A percentile compares a stretch with the other conserved stretches of the same genome.
Conservation (phyloP, 2,113 vertebrate species). For the Muntiacus reevesi region DNA sequence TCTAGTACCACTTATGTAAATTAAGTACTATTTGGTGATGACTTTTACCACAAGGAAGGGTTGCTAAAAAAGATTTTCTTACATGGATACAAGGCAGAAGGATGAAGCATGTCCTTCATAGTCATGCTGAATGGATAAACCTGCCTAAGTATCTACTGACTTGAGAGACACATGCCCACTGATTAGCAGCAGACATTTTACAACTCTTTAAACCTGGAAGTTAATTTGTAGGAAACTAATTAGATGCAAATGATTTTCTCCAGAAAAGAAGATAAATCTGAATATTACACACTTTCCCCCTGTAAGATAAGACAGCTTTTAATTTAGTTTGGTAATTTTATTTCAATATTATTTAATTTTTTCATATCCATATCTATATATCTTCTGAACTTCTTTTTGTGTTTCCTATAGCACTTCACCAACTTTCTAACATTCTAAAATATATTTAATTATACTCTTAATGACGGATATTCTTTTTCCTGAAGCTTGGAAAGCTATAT, state of each 20-base stretch:
- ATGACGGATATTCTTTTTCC: background rate
- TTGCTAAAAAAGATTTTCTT: background rate
- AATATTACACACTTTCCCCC: background rate
- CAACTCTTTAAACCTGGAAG: background rate
- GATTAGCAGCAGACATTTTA: background rate
- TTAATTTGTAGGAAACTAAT: conserved; percentile 4
- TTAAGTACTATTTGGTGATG: background rate
- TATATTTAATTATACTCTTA: background rate
- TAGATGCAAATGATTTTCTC: conserved; percentile 23
- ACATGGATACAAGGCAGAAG: background rate
- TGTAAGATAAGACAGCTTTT: background rate
- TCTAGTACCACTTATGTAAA: background rate
- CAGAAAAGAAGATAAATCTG: background rate
- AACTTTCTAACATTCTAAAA: background rate
- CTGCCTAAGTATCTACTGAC: background rate
- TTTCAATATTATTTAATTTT: background rate
- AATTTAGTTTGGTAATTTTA: background rate
- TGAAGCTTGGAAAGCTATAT: background rate
- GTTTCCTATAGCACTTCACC: background rate
- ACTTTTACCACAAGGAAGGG: background rate
- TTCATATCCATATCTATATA: background rate
- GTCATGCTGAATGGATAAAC: background rate
- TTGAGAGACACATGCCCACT: background rate
- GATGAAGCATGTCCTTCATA: background rate
- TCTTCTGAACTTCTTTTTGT: background rate